phyloP scores from a whole-genome alignment of 2,113 vertebrate species.

The Neogobius melanostomus region DNA sequence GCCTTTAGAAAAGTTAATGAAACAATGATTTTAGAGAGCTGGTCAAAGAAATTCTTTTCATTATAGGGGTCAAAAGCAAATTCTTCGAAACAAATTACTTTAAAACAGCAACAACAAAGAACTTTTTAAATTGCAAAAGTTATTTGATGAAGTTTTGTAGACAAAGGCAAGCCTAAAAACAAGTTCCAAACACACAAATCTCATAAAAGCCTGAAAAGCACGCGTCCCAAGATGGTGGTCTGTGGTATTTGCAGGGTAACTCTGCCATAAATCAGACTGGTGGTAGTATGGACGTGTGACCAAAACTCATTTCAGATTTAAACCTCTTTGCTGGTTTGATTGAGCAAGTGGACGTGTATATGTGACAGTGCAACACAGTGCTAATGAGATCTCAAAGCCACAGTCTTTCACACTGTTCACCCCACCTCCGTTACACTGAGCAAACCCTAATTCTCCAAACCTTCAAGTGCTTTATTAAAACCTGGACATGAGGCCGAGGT shows the following conservation, averaged over 20 bases:
- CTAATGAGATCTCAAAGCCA: slow-evolving; percentile 73
- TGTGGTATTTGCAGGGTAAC: slow-evolving; percentile 74
- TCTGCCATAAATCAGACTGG: slow-evolving; percentile 59
- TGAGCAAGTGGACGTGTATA: slow-evolving; percentile 68
- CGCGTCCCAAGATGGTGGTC: slow-evolving; percentile 52
- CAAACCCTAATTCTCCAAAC: slow-evolving; percentile 52
- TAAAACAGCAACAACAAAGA: not conserved
- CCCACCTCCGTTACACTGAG: slow-evolving; percentile 24
- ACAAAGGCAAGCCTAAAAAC: slow-evolving; percentile 41
- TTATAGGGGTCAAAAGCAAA: not conserved
- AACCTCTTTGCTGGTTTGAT: slow-evolving; percentile 64
- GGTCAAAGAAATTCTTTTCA: too few species aligned
- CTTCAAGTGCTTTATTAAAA: slow-evolving; percentile 72
- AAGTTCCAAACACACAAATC: slow-evolving; percentile 44
- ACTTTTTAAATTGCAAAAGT: slow-evolving; percentile 1
- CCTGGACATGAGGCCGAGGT: slow-evolving; percentile 56
- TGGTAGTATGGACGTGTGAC: slow-evolving; percentile 54
- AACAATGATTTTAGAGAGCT: too few species aligned
- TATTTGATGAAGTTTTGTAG: not conserved
- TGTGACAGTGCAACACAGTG: slow-evolving; percentile 69
- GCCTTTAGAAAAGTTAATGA: too few species aligned
- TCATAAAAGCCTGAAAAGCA: slow-evolving; percentile 72
- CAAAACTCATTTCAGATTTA: slow-evolving; percentile 75
- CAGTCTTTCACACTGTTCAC: slow-evolving; percentile 37
- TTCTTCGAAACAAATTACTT: too few species aligned